These are phyloP conservation scores for Elymnias hypermnestra DNA, from an alignment of 1,140 invertebrate genomes.

Conservation along the genomic window DNA sequence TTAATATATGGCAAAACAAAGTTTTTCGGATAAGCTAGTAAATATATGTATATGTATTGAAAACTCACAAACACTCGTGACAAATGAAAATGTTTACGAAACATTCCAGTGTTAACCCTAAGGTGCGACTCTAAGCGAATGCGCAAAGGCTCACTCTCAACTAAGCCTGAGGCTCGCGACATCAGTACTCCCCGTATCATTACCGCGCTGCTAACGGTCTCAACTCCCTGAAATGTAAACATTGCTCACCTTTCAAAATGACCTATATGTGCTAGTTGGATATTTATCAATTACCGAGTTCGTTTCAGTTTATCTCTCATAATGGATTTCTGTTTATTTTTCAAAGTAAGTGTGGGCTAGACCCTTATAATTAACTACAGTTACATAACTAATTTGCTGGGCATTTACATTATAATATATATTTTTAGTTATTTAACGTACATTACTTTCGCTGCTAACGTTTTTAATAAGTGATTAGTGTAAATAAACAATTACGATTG, in stretches of 20 bases:
- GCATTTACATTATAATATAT: too few species aligned
- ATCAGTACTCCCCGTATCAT: slow-evolving; percentile 25
- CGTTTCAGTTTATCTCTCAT: not conserved
- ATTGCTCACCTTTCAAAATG: slow-evolving; percentile 30
- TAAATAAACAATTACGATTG: too few species aligned
- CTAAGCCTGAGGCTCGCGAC: slow-evolving; percentile 36
- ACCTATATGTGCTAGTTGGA: slow-evolving; percentile 11
- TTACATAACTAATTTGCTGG: too few species aligned
- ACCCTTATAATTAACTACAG: too few species aligned
- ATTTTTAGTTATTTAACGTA: too few species aligned
- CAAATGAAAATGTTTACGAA: too few species aligned
- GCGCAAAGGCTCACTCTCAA: slow-evolving; percentile 56
- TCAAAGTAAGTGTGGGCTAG: not conserved
- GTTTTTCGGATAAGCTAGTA: too few species aligned
- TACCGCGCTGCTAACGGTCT: slow-evolving; percentile 30
- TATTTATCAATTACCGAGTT: slow-evolving; percentile 1
- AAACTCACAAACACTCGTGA: too few species aligned
- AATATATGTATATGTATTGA: too few species aligned
- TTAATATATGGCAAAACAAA: too few species aligned
- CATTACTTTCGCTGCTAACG: too few species aligned
- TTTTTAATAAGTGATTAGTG: too few species aligned
- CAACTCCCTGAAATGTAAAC: slow-evolving; percentile 39
- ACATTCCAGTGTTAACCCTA: slow-evolving; percentile 38
- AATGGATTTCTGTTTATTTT: not conserved
- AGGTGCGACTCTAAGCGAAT: slow-evolving; percentile 33